Evolutionary conservation across 2,888 invertebrate species (phyloP).

Genomic region (Tanytarsus gracilentus): DNA sequence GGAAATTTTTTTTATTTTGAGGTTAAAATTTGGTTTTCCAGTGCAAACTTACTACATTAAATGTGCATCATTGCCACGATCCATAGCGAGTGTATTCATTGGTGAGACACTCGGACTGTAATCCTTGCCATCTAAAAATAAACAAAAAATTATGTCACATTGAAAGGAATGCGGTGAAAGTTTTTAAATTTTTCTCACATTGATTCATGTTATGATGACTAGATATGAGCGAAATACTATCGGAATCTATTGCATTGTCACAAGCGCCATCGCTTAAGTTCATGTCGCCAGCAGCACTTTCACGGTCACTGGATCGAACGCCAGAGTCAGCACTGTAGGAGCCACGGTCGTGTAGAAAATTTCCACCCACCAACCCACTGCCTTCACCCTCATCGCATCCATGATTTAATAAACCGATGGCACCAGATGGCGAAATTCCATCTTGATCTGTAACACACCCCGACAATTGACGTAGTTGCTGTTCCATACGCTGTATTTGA

Average conservation of each 20-base stretch:
- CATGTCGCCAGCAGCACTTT: slow-evolving; percentile 66
- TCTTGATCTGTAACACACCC: slow-evolving; percentile 81
- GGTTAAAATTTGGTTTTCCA: neutral
- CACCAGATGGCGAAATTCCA: slow-evolving; percentile 48
- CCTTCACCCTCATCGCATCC: slow-evolving; percentile 32
- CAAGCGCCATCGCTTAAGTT: slow-evolving; percentile 62
- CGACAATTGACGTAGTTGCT: slow-evolving; percentile 71
- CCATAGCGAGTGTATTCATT: slow-evolving; percentile 47
- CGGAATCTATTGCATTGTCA: slow-evolving; percentile 44
- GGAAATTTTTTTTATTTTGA: neutral
- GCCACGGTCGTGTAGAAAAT: slow-evolving; percentile 51
- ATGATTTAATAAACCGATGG: slow-evolving; percentile 42
- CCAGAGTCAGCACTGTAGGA: slow-evolving; percentile 83
- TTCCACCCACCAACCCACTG: slow-evolving; percentile 47
- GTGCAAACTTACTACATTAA: neutral
- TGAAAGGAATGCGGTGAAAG: neutral
- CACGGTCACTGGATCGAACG: slow-evolving; percentile 71
- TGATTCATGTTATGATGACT: slow-evolving; percentile 44
- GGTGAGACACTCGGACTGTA: slow-evolving; percentile 78
- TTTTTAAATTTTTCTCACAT: slow-evolving; percentile 37
- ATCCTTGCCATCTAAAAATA: slow-evolving; percentile 61
- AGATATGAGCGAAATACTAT: slow-evolving; percentile 43
- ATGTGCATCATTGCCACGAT: slow-evolving; percentile 17
- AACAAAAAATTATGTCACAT: neutral
- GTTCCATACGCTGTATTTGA: slow-evolving; percentile 74